Percentiles rank a stretch among this genome's conserved stretches.
phyloP scores from a whole-genome alignment of 2,888 invertebrate species.

The Drosophila formosana region DNA sequence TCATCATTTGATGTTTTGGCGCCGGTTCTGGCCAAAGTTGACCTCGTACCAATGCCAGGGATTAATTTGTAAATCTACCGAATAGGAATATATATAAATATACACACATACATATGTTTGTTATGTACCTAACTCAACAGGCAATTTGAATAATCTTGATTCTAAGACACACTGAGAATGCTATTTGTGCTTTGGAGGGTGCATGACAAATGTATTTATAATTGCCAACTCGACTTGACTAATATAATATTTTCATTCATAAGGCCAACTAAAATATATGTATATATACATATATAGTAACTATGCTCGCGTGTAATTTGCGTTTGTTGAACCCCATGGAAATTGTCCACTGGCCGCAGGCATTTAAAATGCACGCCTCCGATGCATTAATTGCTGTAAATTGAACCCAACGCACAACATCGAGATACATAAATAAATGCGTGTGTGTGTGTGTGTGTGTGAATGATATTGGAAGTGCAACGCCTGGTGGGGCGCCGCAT shows the following conservation, averaged over 20 bases:
- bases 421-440: neutral
- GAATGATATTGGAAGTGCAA: slow-evolving; percentile 4
- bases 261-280: slow-evolving; percentile 4
- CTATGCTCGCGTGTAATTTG: slow-evolving; percentile 32
- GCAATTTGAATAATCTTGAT: neutral
- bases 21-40: slow-evolving; percentile 38
- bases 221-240: neutral
- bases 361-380: slow-evolving; percentile 60
- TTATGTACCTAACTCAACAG: neutral
- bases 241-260: neutral
- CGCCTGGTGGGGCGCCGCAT: slow-evolving; percentile 48
- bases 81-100: neutral
- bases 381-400: slow-evolving; percentile 61
- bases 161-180: neutral
- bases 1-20: slow-evolving; percentile 39
- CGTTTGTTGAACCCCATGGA: slow-evolving; percentile 59
- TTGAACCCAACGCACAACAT: slow-evolving; percentile 39
- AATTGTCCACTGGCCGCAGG: slow-evolving; percentile 55
- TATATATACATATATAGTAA: slow-evolving; percentile 10
- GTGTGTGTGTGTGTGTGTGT: neutral
- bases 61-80: neutral
- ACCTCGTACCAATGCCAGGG: slow-evolving; percentile 26
- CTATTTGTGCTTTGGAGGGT: neutral
- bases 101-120: neutral
- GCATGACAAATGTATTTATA: slow-evolving; percentile 1